Evolutionary conservation across 2,888 invertebrate genomes (phyloP).

Genomic region (Trissonchulus latispiculum): DNA sequence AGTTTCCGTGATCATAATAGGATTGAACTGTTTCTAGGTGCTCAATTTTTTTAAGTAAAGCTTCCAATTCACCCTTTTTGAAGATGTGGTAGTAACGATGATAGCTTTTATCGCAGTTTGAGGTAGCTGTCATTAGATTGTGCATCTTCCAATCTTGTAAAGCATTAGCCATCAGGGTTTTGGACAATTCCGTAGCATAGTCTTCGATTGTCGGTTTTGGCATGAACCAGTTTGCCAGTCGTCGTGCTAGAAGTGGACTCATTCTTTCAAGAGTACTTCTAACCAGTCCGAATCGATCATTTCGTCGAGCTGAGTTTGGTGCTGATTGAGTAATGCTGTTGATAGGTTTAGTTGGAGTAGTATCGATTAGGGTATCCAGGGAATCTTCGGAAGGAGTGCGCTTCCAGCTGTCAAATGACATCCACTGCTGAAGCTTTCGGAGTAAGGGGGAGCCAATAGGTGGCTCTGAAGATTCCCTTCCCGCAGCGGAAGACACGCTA

Average conservation of each 20-base stretch:
- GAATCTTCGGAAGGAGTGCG: not conserved
- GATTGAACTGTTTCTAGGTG: constrained; percentile 84
- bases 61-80: constrained; percentile 83
- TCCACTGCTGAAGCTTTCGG: not conserved
- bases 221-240: not conserved
- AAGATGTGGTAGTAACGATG: constrained; percentile 97
- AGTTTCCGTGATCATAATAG: constrained; percentile 89
- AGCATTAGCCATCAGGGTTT: not conserved
- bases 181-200: not conserved
- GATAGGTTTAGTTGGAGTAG: not conserved
- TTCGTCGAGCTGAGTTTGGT: too few relatives aligned
- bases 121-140: not conserved
- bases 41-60: constrained; percentile 79
- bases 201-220: not conserved
- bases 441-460: not conserved
- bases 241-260: not conserved
- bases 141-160: not conserved
- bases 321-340: not conserved
- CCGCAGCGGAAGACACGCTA: too few relatives aligned
- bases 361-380: not conserved
- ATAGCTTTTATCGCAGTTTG: constrained; percentile 26
- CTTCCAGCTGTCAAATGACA: not conserved
- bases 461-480: too few relatives aligned
- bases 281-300: not conserved
- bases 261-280: not conserved